phyloP scores from a whole-genome alignment of 1,140 invertebrate species.

The Cydia strobilella region DNA sequence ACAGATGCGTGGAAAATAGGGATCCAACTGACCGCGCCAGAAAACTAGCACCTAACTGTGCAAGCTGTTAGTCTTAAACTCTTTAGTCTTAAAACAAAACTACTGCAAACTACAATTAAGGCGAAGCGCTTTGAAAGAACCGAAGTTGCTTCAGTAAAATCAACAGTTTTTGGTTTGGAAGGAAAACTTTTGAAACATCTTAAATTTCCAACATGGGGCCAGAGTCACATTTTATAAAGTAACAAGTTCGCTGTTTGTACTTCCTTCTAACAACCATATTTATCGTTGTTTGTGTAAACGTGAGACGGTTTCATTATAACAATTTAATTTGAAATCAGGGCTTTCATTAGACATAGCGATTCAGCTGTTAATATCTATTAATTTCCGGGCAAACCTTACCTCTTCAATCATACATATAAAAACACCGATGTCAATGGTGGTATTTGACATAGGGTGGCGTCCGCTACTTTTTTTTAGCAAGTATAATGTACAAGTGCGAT shows the following conservation, averaged over 20 bases:
- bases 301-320: too few relatives aligned
- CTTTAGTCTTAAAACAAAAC: conserved; percentile 12
- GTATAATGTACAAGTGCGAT: background rate
- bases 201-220: background rate
- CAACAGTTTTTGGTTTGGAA: background rate
- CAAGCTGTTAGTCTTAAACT: conserved; percentile 3
- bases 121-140: background rate
- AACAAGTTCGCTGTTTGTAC: too few relatives aligned
- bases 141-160: background rate
- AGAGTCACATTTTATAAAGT: too few relatives aligned
- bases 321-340: too few relatives aligned
- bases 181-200: background rate
- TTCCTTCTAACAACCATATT: too few relatives aligned
- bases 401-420: too few relatives aligned
- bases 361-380: background rate
- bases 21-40: conserved; percentile 11
- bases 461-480: too few relatives aligned
- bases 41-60: conserved; percentile 1
- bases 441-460: too few relatives aligned
- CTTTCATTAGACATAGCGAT: background rate
- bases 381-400: too few relatives aligned
- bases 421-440: too few relatives aligned
- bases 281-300: too few relatives aligned
- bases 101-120: conserved; percentile 18
- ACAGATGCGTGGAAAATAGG: background rate